Evolutionary conservation across 2,113 vertebrate species (phyloP), one percentile per base, ranked within the genome.

Genomic region (rat (Rattus norvegicus)): DNA sequence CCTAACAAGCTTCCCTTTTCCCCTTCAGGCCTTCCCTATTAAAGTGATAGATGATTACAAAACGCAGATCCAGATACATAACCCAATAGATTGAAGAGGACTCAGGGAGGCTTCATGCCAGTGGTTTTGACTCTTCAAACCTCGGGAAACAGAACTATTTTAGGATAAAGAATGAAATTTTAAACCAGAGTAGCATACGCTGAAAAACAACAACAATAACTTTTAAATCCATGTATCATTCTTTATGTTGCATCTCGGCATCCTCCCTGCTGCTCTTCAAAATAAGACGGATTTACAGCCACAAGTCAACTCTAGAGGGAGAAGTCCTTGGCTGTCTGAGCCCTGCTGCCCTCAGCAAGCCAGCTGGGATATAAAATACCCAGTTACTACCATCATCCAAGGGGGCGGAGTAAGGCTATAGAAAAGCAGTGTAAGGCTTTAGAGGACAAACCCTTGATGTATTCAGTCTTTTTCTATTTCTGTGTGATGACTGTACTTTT

Each of bases 41-140:
- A 95, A 97, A 98, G n/a, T 97, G 95, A 97, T 95, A 95, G 92
- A 97, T 97, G 92, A 77, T 95, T 94, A 90, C 77, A 95, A 94
- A 97, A 91, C 49, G 91, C 56, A 95, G 92, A 95, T 43, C 75
- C 47, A 96, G 89, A 79, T 80, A 61, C 2, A 85, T 93, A 95
- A 92, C 72, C 49, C 49, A 95, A 83, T 39, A 93, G 88, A 90
- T 85, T 93, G 91, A 96, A 88, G 52, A 36, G 49, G 9, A 59
- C 61, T 39, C 54, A 86, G 90, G 17, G 77, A 84, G 39, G 83
- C 70, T 97, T 81, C 72, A 77, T 14, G 91, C 49, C 30, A 88
- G 73, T 95, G 72, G 92, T 91, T 97, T 84, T 96, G 61, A 95
- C 88, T 95, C 70, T 91, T 94, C 30, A 85, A 67, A 96, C 76